Evolutionary conservation across 2,113 vertebrate genomes (phyloP).

Genomic region (Piprites chloris): DNA sequence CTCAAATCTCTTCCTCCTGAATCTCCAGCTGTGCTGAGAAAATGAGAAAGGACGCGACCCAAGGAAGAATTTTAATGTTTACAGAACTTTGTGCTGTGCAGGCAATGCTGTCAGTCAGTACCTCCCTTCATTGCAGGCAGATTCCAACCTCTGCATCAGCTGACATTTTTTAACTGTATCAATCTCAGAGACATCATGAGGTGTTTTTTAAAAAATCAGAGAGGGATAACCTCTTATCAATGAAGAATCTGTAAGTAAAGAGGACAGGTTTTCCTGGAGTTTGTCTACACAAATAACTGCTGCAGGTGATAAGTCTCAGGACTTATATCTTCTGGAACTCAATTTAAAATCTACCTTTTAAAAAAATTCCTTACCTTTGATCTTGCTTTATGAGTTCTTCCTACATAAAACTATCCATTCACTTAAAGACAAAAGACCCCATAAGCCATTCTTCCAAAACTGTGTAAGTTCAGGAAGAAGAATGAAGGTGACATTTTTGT

Average conservation of each 20-base stretch:
- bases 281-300: background rate
- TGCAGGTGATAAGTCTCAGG: background rate
- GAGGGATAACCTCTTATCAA: background rate
- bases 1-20: background rate
- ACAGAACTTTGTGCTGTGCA: background rate
- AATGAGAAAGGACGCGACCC: background rate
- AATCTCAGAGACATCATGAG: background rate
- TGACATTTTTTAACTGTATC: background rate
- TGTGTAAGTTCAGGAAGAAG: background rate
- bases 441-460: background rate
- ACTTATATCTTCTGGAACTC: background rate
- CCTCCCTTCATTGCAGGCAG: background rate
- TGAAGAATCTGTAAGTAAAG: background rate
- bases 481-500: background rate
- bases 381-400: background rate
- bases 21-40: background rate
- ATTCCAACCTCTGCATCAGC: background rate
- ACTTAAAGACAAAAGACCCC: background rate
- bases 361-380: background rate
- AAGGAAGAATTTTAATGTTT: background rate
- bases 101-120: background rate
- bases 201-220: background rate
- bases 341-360: background rate
- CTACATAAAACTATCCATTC: background rate
- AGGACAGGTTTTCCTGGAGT: background rate